Evolutionary conservation across 2,888 invertebrate genomes (phyloP), one percentile per base, ranked within the genome.

Genomic region (Amphipyra berbera): DNA sequence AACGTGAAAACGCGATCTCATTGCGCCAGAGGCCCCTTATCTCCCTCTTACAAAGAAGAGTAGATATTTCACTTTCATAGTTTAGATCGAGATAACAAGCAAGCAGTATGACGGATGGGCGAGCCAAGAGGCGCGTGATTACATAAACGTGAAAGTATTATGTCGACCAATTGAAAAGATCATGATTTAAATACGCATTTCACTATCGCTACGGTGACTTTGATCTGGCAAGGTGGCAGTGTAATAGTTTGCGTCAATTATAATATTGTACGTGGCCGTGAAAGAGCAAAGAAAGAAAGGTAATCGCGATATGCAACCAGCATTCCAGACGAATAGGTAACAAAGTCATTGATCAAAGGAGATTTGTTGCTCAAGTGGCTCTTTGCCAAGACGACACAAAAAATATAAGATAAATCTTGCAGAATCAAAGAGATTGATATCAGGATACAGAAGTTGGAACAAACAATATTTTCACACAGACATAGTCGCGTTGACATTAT

Each of bases 111-210:
- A 89, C 88, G 86, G 90, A 90, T 89, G 90, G 88, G 88, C 87
- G 85, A 80, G 80, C 83, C 86, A 84, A 87, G 86, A 88, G 86
- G 88, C 86, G 86, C 86, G 87, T 87, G 87, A 88, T 91, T 91
- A 88, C 89, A 86, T 91, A 90, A 89, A 88, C 90, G 90, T 88
- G 91, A 91, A 91, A 91, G 91, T 91, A 87, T 88, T 85, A 90
- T 86, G 84, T 86, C 84, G 87, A 82, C 83, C 87, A 89, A 90
- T 90, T 88, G 87, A 78, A 88, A 88, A 86, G 85, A 88, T 86
- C 85, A 82, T 73, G 76, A 69, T 83, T 82, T 83, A 81, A 85
- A 84, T 85, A 84, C 80, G 77, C 77, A 82, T 82, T 79, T 78
- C 82, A 76, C 76, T 74, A 78, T 75, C 59, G 63, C 64, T 49